These are phyloP conservation scores for Chymomyza procnemis DNA, from an alignment of 2,888 invertebrate genomes.

Conservation along the genomic window DNA sequence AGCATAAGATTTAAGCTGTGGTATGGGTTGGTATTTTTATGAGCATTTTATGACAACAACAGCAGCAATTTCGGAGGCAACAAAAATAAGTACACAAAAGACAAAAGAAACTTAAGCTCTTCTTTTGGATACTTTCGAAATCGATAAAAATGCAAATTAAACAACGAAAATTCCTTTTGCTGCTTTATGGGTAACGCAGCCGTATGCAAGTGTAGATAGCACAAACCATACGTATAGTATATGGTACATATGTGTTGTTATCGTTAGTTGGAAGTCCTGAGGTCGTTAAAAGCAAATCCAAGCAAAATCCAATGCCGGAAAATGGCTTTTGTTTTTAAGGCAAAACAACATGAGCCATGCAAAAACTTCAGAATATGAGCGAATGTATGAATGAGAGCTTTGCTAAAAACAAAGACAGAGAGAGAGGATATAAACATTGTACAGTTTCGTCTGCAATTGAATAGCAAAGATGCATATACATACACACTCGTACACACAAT, in stretches of 20 bases:
- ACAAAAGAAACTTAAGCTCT: background rate
- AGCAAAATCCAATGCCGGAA: constrained; percentile 52
- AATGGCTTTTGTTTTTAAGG: constrained; percentile 59
- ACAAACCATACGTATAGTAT: background rate
- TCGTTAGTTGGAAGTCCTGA: constrained; percentile 1
- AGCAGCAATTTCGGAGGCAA: background rate
- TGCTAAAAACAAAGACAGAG: background rate
- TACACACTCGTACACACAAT: constrained; percentile 23
- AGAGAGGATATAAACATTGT: background rate
- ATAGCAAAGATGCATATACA: background rate
- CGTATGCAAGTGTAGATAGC: background rate
- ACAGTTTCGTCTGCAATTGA: background rate
- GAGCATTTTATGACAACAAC: constrained; percentile 58
- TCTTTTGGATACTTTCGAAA: constrained; percentile 28
- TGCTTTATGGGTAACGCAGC: background rate
- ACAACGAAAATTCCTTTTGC: constrained; percentile 46
- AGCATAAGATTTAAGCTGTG: constrained; percentile 28
- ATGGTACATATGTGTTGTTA: constrained; percentile 18
- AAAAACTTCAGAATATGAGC: background rate
- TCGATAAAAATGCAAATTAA: constrained; percentile 75
- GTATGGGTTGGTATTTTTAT: constrained; percentile 66
- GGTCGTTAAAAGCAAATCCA: constrained; percentile 46
- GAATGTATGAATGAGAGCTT: too few species aligned
- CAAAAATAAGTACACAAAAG: background rate
- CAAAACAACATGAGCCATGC: background rate